These are phyloP conservation scores for Plectrocnemia conspersa DNA, from an alignment of 1,140 invertebrate species.

Conservation along the genomic window DNA sequence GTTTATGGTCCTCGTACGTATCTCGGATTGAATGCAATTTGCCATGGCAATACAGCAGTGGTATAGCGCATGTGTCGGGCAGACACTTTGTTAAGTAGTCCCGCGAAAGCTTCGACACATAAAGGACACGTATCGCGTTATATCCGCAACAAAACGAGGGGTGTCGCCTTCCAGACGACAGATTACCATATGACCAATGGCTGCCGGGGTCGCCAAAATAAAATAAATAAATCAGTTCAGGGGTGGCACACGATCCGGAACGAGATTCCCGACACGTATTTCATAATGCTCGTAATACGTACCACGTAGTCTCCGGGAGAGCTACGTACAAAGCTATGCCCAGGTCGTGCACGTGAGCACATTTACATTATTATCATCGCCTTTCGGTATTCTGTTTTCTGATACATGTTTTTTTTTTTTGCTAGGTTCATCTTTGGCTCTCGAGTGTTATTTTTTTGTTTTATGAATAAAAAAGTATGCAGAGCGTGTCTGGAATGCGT, in stretches of 20 bases:
- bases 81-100: too few relatives aligned
- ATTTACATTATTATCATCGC: slow-evolving; percentile 36
- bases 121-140: not conserved
- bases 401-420: slow-evolving; percentile 30
- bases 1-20: too few relatives aligned
- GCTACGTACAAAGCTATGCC: slow-evolving; percentile 18
- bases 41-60: too few relatives aligned
- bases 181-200: too few relatives aligned
- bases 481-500: too few relatives aligned
- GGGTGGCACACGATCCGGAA: slow-evolving; percentile 16
- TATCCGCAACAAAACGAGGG: slow-evolving; percentile 6
- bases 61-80: too few relatives aligned
- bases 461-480: slow-evolving; percentile 32
- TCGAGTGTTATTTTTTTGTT: slow-evolving; percentile 18
- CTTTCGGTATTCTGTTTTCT: slow-evolving; percentile 34
- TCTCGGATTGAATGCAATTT: too few relatives aligned
- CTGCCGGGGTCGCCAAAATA: slow-evolving; percentile 21
- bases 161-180: slow-evolving; percentile 1
- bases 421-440: slow-evolving; percentile 5
- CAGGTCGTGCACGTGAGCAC: slow-evolving; percentile 34
- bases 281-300: slow-evolving; percentile 35
- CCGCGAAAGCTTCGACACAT: not conserved
- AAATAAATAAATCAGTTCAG: slow-evolving; percentile 33
- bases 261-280: slow-evolving; percentile 34
- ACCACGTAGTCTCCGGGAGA: slow-evolving; percentile 25